These are phyloP conservation scores for Oxyura jamaicensis DNA, from an alignment of 2,113 vertebrate species.

Conservation along the genomic window DNA sequence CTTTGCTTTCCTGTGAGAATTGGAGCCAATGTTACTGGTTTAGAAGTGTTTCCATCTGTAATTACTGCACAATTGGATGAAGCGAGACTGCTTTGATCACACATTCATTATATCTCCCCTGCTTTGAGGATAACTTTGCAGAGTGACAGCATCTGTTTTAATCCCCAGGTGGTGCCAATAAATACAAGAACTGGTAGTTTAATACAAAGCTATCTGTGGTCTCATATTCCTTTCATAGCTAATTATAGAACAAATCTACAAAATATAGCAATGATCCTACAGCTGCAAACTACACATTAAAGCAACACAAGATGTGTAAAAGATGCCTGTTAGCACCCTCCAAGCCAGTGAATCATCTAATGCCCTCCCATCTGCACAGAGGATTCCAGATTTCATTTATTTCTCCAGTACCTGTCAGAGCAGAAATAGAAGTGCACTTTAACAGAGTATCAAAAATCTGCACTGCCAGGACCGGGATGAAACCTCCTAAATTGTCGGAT, in stretches of 20 bases:
- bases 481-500: not conserved
- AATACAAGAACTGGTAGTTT: conserved; percentile 1
- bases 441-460: not conserved
- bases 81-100: not conserved
- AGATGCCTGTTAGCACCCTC: not conserved
- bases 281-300: conserved; percentile 56
- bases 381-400: not conserved
- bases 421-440: not conserved
- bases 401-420: not conserved
- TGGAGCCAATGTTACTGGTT: not conserved
- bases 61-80: not conserved
- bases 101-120: not conserved
- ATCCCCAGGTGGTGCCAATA: conserved; percentile 16
- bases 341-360: not conserved
- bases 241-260: conserved; percentile 23
- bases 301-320: not conserved
- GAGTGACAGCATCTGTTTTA: conserved; percentile 14
- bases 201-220: not conserved
- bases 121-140: not conserved
- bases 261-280: conserved; percentile 24
- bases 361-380: not conserved
- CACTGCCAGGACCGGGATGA: not conserved
- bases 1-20: not conserved
- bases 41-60: not conserved
- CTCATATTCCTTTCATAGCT: conserved; percentile 28